Evolutionary conservation across 2,888 invertebrate genomes (phyloP).

Genomic region (Oeneis ivallda): DNA sequence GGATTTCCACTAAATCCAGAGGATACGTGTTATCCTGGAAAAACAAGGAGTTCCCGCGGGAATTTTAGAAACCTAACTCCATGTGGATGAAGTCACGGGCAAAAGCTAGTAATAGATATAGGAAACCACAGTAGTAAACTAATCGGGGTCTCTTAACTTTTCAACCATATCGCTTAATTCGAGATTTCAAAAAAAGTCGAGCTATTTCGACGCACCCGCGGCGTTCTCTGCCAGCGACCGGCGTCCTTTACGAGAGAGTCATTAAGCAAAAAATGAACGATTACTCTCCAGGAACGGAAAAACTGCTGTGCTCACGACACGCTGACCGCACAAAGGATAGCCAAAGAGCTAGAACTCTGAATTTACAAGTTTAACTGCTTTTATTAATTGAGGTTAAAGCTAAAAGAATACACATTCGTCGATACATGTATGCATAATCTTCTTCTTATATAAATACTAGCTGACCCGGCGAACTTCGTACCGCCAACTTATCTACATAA

Average conservation of each 20-base stretch:
- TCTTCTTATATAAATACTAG: too few species aligned
- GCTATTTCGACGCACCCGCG: slow-evolving; percentile 52
- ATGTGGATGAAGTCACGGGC: too few species aligned
- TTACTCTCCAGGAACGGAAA: slow-evolving; percentile 57
- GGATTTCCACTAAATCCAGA: too few species aligned
- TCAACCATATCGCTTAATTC: slow-evolving; percentile 56
- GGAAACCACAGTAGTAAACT: too few species aligned
- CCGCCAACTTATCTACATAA: too few species aligned
- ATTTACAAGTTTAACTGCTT: slow-evolving; percentile 12
- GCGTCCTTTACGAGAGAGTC: slow-evolving; percentile 55
- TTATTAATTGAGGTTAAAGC: slow-evolving; percentile 5
- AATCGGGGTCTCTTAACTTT: slow-evolving; percentile 27
- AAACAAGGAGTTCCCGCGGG: too few species aligned
- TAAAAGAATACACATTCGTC: slow-evolving; percentile 2
- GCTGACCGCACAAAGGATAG: slow-evolving; percentile 27
- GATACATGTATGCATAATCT: too few species aligned
- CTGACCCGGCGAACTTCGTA: too few species aligned
- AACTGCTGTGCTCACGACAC: slow-evolving; percentile 35
- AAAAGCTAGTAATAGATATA: too few species aligned
- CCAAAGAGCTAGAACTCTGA: slow-evolving; percentile 22
- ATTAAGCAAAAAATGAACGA: slow-evolving; percentile 71
- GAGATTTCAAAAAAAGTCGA: slow-evolving; percentile 53
- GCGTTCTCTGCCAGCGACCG: slow-evolving; percentile 61
- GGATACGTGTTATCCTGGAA: too few species aligned
- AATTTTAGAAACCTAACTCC: too few species aligned